phyloP scores from a whole-genome alignment of 2,113 vertebrate species.

The Macrotus californicus region DNA sequence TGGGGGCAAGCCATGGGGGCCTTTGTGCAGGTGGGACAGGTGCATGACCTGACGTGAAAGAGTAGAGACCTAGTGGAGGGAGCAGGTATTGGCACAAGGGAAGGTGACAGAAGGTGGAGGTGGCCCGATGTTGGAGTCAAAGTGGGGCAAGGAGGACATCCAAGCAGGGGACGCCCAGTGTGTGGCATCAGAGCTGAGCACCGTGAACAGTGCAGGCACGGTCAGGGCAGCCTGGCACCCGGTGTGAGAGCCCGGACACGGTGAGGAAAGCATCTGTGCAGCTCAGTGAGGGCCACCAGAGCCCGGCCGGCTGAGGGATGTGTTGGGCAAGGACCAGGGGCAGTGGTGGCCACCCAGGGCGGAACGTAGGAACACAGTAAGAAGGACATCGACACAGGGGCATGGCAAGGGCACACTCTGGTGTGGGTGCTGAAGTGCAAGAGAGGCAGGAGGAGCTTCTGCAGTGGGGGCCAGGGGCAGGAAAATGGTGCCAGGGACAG shows the following conservation, averaged over 20 bases:
- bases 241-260: neutral
- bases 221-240: neutral
- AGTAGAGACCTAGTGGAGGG: neutral
- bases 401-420: neutral
- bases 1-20: neutral
- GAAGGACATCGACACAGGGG: neutral
- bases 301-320: neutral
- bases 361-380: neutral
- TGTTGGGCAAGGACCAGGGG: neutral
- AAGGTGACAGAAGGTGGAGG: neutral
- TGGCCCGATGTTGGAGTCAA: neutral
- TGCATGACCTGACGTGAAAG: neutral
- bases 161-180: neutral
- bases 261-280: neutral
- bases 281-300: neutral
- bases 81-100: neutral
- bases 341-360: neutral
- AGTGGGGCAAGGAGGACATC: neutral
- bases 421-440: neutral
- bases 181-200: neutral
- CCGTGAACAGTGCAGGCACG: neutral
- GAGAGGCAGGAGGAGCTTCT: neutral
- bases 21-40: neutral
- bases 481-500: neutral
- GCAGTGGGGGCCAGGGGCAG: rapidly evolving